Evolutionary conservation across 2,113 vertebrate species (phyloP).

Genomic region (Gopherus evgoodei): DNA sequence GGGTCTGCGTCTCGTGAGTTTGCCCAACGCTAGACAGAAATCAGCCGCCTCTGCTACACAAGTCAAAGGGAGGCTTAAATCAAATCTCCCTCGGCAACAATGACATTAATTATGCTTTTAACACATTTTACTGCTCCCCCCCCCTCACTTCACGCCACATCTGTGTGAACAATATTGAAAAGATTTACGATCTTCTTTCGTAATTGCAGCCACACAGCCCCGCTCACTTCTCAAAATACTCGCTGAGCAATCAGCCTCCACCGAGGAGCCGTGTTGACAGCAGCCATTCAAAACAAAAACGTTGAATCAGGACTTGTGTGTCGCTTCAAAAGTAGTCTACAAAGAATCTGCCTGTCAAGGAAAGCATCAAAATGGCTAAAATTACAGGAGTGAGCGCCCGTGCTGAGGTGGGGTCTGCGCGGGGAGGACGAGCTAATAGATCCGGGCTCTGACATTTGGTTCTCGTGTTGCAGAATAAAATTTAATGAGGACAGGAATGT

Average conservation of each 20-base stretch:
- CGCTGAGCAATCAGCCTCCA: conserved; percentile 86
- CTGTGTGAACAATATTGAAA: conserved; percentile 89
- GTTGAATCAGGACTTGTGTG: conserved; percentile 81
- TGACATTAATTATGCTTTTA: conserved; percentile 90
- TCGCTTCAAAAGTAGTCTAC: conserved; percentile 48
- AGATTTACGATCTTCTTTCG: conserved; percentile 87
- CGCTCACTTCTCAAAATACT: conserved; percentile 87
- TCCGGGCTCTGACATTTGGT: conserved; percentile 75
- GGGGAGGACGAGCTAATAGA: not conserved
- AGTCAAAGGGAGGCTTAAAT: conserved; percentile 80
- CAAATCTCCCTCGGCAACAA: conserved; percentile 82
- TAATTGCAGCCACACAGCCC: conserved; percentile 88
- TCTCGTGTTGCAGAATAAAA: conserved; percentile 75
- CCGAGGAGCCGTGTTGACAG: conserved; percentile 85
- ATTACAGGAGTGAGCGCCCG: not conserved
- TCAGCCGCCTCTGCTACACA: conserved; percentile 42
- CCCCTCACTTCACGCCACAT: conserved; percentile 82
- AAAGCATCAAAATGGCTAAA: conserved; percentile 17
- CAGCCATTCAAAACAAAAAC: conserved; percentile 82
- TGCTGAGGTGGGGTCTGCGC: not conserved
- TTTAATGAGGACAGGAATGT: conserved; percentile 83
- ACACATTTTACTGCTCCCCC: conserved; percentile 80
- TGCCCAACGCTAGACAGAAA: conserved; percentile 38
- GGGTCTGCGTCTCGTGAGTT: conserved; percentile 23
- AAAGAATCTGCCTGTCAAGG: conserved; percentile 75